Conservation (phyloP, 2,797 vertebrate species). For the Lutjanus argentimaculatus region DNA sequence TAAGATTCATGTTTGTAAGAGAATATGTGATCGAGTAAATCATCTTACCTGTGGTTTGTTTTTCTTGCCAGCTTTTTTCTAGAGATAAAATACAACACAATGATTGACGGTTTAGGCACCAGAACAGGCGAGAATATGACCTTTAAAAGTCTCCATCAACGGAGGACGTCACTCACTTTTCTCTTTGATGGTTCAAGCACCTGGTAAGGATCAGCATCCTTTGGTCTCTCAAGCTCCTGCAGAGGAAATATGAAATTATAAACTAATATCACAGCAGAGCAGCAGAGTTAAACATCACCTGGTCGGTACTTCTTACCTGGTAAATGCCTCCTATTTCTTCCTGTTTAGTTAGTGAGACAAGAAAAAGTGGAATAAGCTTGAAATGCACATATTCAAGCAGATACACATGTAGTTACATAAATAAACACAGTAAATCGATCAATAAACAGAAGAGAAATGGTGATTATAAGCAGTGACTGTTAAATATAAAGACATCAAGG, state of each 20-base stretch:
- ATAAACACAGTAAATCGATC: neutral
- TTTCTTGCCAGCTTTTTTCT: slow-evolving; percentile 73
- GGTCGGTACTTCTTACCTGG: slow-evolving; percentile 49
- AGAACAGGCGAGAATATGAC: neutral
- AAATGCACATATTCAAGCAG: neutral
- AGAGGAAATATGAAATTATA: slow-evolving; percentile 9
- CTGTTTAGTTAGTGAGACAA: slow-evolving; percentile 38
- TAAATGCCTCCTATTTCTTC: slow-evolving; percentile 34
- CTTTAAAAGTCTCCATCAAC: neutral
- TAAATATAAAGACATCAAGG: neutral
- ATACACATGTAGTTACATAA: neutral
- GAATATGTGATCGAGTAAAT: neutral
- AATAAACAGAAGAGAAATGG: neutral
- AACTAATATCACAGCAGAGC: neutral
- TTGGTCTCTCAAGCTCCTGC: slow-evolving; percentile 64
- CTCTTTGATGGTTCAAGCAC: slow-evolving; percentile 43
- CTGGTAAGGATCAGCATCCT: slow-evolving; percentile 64
- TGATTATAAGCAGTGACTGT: neutral
- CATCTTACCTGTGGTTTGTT: slow-evolving; percentile 65
- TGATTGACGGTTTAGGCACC: neutral
- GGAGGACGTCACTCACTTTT: slow-evolving; percentile 55
- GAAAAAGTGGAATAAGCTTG: slow-evolving; percentile 10
- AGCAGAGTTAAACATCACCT: neutral
- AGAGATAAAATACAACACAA: slow-evolving; percentile 34
- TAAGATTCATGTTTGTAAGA: neutral